Base-by-base conservation (phyloP, 2,797 vertebrate genomes). In the Hypotaenidia okinawae region DNA sequence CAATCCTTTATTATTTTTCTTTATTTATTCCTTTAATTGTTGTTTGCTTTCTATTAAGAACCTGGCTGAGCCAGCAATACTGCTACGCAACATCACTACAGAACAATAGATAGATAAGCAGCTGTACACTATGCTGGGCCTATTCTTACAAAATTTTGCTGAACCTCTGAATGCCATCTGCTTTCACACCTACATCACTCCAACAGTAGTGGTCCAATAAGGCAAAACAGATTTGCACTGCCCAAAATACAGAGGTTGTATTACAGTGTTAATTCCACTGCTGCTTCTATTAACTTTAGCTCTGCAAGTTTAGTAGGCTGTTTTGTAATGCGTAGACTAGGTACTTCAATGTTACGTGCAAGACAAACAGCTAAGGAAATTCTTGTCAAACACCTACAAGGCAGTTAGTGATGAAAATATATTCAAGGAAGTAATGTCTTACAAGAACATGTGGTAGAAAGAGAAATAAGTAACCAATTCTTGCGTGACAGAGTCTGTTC, bases 61-160 rank as follows among this genome's bases (percentile, higher is more conserved):
- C 5, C 8, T 18, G 5, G 2, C 25, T 57, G 28, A 83, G 37
- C 4, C 19, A 61, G 9, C 7, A 79, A 51, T 18, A 70, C 2
- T 87, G 5, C 32, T 25, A 3, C 35, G 25, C 8, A 51, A 41
- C 16, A 32, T 21, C 54, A 9, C 14, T 32, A 5, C 3, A 17
- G n/a, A 87, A 57, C 3, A 72, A n/a, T 5, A 79, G 1, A 2
- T 30, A 76, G 15, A 52, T 11, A 54, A 39, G 4, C 11, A 51
- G 2, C 10, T 51, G 5, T 41, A 21, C 2, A 2, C 10, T 73
- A 12, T 41, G 6, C 8, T 3, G 54, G 6, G 4, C 7, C 10
- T 62, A 32, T 27, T 27, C 3, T 3, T 57, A 23, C 30, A 57
- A 52, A 69, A 49, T 51, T 35, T 77, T 70, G 2, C 13, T 59